These are phyloP conservation scores for Podarcis raffonei DNA, from an alignment of 2,113 vertebrate genomes.

Conservation along the genomic window DNA sequence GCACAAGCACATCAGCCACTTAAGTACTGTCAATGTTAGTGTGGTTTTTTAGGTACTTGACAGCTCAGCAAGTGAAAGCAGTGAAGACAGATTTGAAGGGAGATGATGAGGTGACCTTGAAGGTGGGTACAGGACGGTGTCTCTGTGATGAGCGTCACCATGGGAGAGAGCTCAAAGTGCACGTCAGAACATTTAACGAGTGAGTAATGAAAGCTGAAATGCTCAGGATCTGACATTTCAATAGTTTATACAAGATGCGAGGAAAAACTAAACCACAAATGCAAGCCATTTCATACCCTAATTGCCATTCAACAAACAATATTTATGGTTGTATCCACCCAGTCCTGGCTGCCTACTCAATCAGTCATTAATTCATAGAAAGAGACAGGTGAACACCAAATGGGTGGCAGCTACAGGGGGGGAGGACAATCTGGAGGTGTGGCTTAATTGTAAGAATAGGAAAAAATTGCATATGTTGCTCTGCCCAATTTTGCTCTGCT, in stretches of 20 bases:
- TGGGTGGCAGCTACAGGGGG: not conserved
- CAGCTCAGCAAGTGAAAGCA: not conserved
- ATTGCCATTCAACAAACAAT: slow-evolving; percentile 14
- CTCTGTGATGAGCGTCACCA: not conserved
- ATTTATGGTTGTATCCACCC: not conserved
- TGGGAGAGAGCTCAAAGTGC: slow-evolving; percentile 2
- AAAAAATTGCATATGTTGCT: no score
- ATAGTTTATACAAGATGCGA: not conserved
- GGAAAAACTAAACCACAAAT: not conserved
- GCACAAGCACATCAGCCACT: not conserved
- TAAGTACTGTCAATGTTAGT: not conserved
- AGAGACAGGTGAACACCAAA: not conserved
- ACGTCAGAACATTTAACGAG: slow-evolving; percentile 9
- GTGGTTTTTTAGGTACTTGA: not conserved
- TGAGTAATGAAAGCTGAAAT: slow-evolving; percentile 18
- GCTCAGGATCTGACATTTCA: slow-evolving; percentile 2
- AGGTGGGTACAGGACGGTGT: not conserved
- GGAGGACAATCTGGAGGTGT: not conserved
- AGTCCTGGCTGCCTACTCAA: not conserved
- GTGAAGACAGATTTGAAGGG: not conserved
- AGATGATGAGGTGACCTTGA: slow-evolving; percentile 1
- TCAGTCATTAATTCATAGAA: not conserved
- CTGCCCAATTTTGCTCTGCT: no score
- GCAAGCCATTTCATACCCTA: not conserved
- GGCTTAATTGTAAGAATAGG: not conserved